Base-by-base conservation (phyloP, 2,888 invertebrate genomes). In the Noctuana brunneofusca region DNA sequence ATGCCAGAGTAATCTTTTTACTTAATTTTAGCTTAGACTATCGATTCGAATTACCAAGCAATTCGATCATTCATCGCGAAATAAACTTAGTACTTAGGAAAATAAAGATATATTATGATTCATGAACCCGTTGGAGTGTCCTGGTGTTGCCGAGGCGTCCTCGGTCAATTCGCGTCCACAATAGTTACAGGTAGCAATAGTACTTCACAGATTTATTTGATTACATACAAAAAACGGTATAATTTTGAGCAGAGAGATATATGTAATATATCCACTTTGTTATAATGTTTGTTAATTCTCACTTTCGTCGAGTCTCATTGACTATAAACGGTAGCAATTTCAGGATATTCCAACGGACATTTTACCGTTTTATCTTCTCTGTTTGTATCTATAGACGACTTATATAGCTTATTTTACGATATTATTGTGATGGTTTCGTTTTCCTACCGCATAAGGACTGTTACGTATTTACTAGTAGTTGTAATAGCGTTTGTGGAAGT, bases 11-110 rank as follows among this genome's bases (percentile, higher is more conserved):
- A 83, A 83, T 80, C 67, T 79, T 86, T 83, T 83, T 83, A 84
- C 84, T 80, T 86, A 86, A 81, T 84, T 81, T 75, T 84, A 87
- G 83, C 80, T 83, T 88, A 89, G 84, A 81, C 74, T 83, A 83
- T 83, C 77, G 75, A 75, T 74, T 86, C 87, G 89, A 87, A 90
- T 90, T 88, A 89, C 90, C 83, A 88, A 88, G 87, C 86, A 87
- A 89, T 89, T 87, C 86, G 88, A 87, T 75, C 90, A 90, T 91
- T 91, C 91, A 90, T 90, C 90, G 90, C 91, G 91, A 90, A 91
- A 91, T 91, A 91, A 75, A 73, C 69, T 75, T 87, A 86, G 87
- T 72, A 69, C 69, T 81, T 86, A 87, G 83, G 81, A 69, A 83
- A 73, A 83, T 85, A 86, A 84, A 87, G 75, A 85, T 85, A 85